A percentile compares a stretch with the other conserved stretches of the same genome.
phyloP scores from a whole-genome alignment of 1,140 invertebrate genomes.

The Paralvinella palmiformis region DNA sequence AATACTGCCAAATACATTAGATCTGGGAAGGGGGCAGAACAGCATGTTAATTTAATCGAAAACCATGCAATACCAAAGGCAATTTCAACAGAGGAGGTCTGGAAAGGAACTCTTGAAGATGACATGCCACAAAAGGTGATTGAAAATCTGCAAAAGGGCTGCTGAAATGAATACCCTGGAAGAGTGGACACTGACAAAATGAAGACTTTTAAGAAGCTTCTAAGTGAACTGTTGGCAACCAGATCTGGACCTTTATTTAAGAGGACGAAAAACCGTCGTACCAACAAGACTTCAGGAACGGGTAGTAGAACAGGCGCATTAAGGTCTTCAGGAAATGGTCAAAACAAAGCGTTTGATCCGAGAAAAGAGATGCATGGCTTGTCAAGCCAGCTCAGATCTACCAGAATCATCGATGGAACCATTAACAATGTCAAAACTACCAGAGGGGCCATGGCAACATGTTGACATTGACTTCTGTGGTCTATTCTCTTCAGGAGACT shows the following conservation, averaged over 20 bases:
- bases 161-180: conserved; percentile 4
- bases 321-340: no score
- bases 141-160: neutral
- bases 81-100: neutral
- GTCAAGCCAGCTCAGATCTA: no score
- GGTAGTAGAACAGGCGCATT: no score
- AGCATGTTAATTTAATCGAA: conserved; percentile 3
- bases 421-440: conserved; percentile 16
- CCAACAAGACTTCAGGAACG: no score
- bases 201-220: conserved; percentile 6
- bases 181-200: conserved; percentile 7
- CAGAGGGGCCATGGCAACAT: conserved; percentile 24
- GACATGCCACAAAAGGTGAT: neutral
- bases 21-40: neutral
- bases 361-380: no score
- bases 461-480: conserved; percentile 28
- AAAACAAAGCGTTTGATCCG: no score
- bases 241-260: neutral
- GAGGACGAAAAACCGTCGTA: no score
- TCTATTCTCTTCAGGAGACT: conserved; percentile 26
- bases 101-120: neutral
- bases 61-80: neutral
- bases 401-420: no score
- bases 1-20: neutral
- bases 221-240: neutral